Percentiles rank a stretch among this genome's conserved stretches.
phyloP scores from a whole-genome alignment of 2,113 vertebrate species.

The Lathamus discolor region DNA sequence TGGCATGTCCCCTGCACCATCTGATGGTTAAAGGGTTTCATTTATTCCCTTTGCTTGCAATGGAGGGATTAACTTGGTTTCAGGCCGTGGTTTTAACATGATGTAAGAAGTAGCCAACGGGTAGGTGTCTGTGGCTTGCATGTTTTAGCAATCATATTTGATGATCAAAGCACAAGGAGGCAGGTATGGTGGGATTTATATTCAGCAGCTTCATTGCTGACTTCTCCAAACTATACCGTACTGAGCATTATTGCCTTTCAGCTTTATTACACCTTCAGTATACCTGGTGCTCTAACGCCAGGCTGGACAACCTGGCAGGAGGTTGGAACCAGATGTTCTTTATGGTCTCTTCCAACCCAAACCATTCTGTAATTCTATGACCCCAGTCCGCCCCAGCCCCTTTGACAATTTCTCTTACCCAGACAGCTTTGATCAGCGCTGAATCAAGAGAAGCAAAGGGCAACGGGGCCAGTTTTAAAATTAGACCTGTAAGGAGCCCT shows the following conservation, averaged over 20 bases:
- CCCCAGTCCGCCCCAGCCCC: not conserved
- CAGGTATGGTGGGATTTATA: not conserved
- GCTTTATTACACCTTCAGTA: not conserved
- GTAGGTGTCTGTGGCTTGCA: not conserved
- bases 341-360: not conserved
- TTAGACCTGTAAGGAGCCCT: constrained; percentile 27
- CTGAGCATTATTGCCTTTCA: not conserved
- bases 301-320: not conserved
- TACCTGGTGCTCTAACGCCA: not conserved
- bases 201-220: not conserved
- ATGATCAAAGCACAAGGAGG: not conserved
- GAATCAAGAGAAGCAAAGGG: not conserved
- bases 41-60: not conserved
- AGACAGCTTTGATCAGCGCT: fast-evolving
- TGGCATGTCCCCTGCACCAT: not conserved
- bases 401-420: not conserved
- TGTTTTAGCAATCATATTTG: not conserved
- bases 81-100: not conserved
- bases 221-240: not conserved
- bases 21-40: not conserved
- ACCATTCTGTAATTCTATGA: not conserved
- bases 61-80: not conserved
- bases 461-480: constrained; percentile 20
- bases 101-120: not conserved
- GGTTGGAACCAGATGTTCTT: not conserved